Conservation (phyloP, 1,140 invertebrate species). For the Rhyacophila brunnea region DNA sequence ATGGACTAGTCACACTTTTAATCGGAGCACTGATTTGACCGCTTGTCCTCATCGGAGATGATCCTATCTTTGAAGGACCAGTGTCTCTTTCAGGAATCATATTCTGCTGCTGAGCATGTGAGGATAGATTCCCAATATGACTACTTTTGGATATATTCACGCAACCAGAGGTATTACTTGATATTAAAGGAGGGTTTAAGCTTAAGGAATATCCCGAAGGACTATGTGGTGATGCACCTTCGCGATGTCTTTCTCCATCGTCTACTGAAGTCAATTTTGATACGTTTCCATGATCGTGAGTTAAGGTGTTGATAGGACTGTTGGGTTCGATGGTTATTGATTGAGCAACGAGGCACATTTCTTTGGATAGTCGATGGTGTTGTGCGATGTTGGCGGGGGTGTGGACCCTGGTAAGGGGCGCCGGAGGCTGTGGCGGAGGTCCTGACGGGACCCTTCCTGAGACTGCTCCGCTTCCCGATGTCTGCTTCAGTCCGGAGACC, state of each 20-base stretch:
- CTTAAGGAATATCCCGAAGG: slow-evolving; percentile 17
- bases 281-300: slow-evolving; percentile 41
- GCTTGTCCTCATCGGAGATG: slow-evolving; percentile 43
- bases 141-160: slow-evolving; percentile 37
- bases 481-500: slow-evolving; percentile 36
- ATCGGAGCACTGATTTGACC: slow-evolving; percentile 36
- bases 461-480: slow-evolving; percentile 36
- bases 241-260: not conserved
- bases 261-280: slow-evolving; percentile 31
- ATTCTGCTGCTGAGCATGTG: slow-evolving; percentile 44
- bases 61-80: slow-evolving; percentile 48
- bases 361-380: slow-evolving; percentile 37
- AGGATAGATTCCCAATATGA: slow-evolving; percentile 41
- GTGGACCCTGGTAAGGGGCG: slow-evolving; percentile 43
- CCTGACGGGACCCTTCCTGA: slow-evolving; percentile 40
- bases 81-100: slow-evolving; percentile 61
- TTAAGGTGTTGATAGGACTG: slow-evolving; percentile 21
- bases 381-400: slow-evolving; percentile 46
- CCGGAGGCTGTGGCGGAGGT: slow-evolving; percentile 38
- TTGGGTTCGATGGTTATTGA: slow-evolving; percentile 24
- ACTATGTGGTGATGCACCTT: slow-evolving; percentile 14
- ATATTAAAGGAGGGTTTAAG: slow-evolving; percentile 13
- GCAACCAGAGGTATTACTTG: slow-evolving; percentile 39
- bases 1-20: slow-evolving; percentile 50
- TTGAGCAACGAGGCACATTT: slow-evolving; percentile 31